Percentiles rank a stretch among this genome's conserved stretches.
Evolutionary conservation across 2,113 vertebrate species (phyloP).

Genomic region (Laticauda colubrina): DNA sequence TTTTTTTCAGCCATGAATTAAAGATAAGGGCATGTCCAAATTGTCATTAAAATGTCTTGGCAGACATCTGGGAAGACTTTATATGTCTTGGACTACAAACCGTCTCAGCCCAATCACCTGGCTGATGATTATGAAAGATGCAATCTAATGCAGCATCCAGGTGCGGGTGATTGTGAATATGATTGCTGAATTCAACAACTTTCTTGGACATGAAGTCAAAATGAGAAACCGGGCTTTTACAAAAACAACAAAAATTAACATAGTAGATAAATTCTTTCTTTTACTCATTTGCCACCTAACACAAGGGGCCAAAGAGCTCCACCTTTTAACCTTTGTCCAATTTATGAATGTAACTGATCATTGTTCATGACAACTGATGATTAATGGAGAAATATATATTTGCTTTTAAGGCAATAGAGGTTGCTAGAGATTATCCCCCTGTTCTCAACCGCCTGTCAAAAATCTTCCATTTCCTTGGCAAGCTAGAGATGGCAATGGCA

Average conservation of each 20-base stretch:
- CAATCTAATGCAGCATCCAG: neutral
- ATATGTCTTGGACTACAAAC: neutral
- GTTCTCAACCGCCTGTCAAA: constrained; percentile 74
- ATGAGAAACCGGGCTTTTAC: neutral
- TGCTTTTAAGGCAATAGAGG: constrained; percentile 72
- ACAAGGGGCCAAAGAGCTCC: neutral
- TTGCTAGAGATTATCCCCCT: constrained; percentile 68
- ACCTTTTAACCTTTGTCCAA: neutral
- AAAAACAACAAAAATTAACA: neutral
- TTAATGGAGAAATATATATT: constrained; percentile 4
- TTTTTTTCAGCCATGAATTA: neutral
- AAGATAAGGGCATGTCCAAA: neutral
- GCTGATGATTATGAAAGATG: neutral
- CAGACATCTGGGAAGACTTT: neutral
- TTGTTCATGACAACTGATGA: constrained; percentile 44
- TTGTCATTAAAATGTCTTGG: neutral
- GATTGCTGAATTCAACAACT: neutral
- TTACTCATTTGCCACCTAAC: neutral
- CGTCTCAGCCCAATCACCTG: neutral
- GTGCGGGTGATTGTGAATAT: neutral
- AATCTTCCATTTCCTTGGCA: constrained; percentile 75
- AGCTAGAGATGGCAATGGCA: constrained; percentile 79
- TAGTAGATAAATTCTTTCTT: neutral
- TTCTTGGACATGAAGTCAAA: neutral
- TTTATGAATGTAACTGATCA: neutral